Conservation (phyloP, 2,888 invertebrate species). For the Hartigia nigra region DNA sequence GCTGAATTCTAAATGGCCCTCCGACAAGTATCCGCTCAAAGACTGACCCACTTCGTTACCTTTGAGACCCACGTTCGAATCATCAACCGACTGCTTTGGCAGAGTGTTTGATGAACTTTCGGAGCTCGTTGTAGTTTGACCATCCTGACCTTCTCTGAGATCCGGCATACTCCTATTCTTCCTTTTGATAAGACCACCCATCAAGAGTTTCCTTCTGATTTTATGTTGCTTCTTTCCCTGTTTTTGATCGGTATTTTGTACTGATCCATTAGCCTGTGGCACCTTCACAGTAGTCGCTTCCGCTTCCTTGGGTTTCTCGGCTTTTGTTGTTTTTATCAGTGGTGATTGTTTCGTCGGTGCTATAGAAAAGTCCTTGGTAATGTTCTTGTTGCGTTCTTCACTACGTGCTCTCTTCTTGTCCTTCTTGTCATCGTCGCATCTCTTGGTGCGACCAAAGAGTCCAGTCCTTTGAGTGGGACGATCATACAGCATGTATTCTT, state of each 20-base stretch:
- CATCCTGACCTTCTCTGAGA: slow-evolving; percentile 82
- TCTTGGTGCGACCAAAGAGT: slow-evolving; percentile 75
- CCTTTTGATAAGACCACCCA: slow-evolving; percentile 89
- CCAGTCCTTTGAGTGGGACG: slow-evolving; percentile 78
- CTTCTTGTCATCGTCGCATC: slow-evolving; percentile 76
- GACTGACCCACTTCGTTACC: slow-evolving; percentile 72
- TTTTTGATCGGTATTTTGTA: slow-evolving; percentile 71
- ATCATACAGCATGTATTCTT: slow-evolving; percentile 75
- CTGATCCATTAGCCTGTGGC: slow-evolving; percentile 18
- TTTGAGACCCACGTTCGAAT: slow-evolving; percentile 78
- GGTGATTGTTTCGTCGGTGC: slow-evolving; percentile 66
- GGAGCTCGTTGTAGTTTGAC: slow-evolving; percentile 59
- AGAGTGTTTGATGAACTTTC: slow-evolving; percentile 58
- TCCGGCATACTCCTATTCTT: slow-evolving; percentile 95
- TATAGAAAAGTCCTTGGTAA: slow-evolving; percentile 78
- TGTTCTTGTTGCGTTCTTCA: slow-evolving; percentile 83
- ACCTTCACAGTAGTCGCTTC: slow-evolving; percentile 67
- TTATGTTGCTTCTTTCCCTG: slow-evolving; percentile 90
- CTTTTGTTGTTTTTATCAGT: slow-evolving; percentile 64
- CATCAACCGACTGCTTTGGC: slow-evolving; percentile 73
- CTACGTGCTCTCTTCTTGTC: slow-evolving; percentile 82
- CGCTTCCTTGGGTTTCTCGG: slow-evolving; percentile 70
- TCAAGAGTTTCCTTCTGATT: slow-evolving; percentile 85
- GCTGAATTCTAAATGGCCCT: slow-evolving; percentile 85
- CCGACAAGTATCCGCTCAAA: slow-evolving; percentile 85